phyloP scores from a whole-genome alignment of 2,888 invertebrate species.

The Candidula unifasciata region DNA sequence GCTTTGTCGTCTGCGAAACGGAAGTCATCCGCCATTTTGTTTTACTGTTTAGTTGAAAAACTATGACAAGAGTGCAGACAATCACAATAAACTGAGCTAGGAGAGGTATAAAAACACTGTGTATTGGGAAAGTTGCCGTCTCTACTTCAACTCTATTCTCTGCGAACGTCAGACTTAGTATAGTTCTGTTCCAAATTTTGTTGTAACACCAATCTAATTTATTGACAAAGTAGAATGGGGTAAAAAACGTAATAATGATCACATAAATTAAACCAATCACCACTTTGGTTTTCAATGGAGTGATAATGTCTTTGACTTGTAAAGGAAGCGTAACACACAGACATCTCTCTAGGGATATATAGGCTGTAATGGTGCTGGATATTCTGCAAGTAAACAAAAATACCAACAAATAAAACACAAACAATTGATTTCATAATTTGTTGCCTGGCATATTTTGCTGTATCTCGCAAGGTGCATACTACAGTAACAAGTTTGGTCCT shows the following conservation, averaged over 20 bases:
- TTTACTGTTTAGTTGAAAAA: neutral
- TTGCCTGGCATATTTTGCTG: no score
- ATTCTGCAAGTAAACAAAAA: neutral
- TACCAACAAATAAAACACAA: no score
- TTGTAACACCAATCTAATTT: neutral
- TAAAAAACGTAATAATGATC: neutral
- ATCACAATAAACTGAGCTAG: neutral
- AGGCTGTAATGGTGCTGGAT: neutral
- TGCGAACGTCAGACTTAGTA: neutral
- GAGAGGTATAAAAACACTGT: neutral
- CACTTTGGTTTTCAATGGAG: conserved; percentile 11
- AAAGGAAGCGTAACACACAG: conserved; percentile 20
- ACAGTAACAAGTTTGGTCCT: no score
- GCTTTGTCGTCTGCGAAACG: neutral
- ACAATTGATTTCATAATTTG: no score
- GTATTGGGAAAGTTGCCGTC: neutral
- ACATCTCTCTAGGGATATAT: conserved; percentile 30
- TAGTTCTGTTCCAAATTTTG: neutral
- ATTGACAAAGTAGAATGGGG: conserved; percentile 16
- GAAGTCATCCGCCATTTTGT: neutral
- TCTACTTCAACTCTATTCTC: neutral
- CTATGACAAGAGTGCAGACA: conserved; percentile 6
- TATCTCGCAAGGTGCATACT: no score
- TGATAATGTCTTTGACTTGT: conserved; percentile 13
- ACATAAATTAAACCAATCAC: neutral